Base-by-base conservation (phyloP, 2,797 vertebrate genomes). In the Sebastolobus alascanus region DNA sequence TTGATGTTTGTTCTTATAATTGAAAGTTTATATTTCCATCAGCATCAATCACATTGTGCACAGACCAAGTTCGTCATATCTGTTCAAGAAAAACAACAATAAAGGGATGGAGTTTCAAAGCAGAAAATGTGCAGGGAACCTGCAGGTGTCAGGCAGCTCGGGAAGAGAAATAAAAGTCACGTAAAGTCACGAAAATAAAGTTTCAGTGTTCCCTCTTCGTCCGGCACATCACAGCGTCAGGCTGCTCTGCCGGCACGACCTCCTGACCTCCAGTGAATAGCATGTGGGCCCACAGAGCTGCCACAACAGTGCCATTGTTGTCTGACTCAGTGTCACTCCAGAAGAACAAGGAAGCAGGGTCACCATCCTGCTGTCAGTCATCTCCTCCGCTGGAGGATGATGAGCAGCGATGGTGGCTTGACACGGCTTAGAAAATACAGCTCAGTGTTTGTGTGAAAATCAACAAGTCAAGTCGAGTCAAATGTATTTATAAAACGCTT, bases 281-380 rank as follows among this genome's bases (percentile, higher is more conserved):
- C 82, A 27, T 25, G 80, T 70, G 89, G 82, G 78, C 84, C 85
- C 65, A 14, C 79, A 71, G 86, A 86, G 79, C 83, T 86, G 89
- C 83, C 76, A 73, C 75, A 31, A 25, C 79, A 50, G 67, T 8
- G 77, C 68, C 72, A 35, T 55, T 77, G 91, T 80, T 89, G 90
- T 91, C 89, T 87, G 90, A 85, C 78, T 85, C 55, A 1, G 80
- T 88, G 89, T 90, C 87, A 85, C 80, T 87, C 33, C 68, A 68
- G 69, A 73, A 74, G 87, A 88, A 89, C 82, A 85, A 84, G 85
- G 79, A 90, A 74, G 85, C 70, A 2, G 83, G 88, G 90, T 91
- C 91, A 82, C 66, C 77, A 20, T 76, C 82, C 74, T 38, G 83
- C 86, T 90, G 93, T 91, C 93, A 92, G 67, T 91, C 83, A 90